Evolutionary conservation across 1,140 invertebrate species (phyloP).

Genomic region (Drosophila paulistorum): DNA sequence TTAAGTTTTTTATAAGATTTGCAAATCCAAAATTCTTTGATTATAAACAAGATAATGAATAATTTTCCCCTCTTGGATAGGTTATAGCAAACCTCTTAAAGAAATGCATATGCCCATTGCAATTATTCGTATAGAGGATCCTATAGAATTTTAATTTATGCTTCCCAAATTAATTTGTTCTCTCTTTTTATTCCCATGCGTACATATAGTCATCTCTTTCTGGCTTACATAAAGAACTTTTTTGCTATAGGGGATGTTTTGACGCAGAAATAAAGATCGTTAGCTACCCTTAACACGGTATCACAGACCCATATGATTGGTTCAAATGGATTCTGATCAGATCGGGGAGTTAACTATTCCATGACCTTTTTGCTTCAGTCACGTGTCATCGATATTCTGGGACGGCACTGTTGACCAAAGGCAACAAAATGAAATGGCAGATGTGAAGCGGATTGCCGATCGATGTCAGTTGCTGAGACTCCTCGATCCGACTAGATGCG

Average conservation of each 20-base stretch:
- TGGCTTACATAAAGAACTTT: background rate
- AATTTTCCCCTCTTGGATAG: no score
- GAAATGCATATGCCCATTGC: no score
- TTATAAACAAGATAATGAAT: no score
- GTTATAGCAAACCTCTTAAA: no score
- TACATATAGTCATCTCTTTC: conserved; percentile 39
- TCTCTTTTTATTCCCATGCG: background rate
- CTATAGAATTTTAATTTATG: background rate
- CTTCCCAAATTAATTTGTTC: background rate
- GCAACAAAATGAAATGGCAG: background rate
- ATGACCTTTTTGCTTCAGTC: conserved; percentile 45
- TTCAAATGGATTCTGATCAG: conserved; percentile 52
- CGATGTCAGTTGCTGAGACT: conserved; percentile 45
- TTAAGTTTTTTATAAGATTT: no score
- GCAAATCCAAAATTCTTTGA: no score
- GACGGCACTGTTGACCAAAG: conserved; percentile 45
- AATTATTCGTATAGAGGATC: background rate
- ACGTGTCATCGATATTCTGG: conserved; percentile 36
- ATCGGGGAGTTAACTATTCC: conserved; percentile 52
- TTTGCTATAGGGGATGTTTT: conserved; percentile 47
- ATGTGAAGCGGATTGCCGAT: background rate
- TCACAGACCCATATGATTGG: conserved; percentile 42
- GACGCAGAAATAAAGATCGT: conserved; percentile 30
- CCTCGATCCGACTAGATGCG: conserved; percentile 16
- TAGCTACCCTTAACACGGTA: conserved; percentile 38